Conservation (phyloP, 2,888 invertebrate genomes). For the Aspidiotus rigidus region DNA sequence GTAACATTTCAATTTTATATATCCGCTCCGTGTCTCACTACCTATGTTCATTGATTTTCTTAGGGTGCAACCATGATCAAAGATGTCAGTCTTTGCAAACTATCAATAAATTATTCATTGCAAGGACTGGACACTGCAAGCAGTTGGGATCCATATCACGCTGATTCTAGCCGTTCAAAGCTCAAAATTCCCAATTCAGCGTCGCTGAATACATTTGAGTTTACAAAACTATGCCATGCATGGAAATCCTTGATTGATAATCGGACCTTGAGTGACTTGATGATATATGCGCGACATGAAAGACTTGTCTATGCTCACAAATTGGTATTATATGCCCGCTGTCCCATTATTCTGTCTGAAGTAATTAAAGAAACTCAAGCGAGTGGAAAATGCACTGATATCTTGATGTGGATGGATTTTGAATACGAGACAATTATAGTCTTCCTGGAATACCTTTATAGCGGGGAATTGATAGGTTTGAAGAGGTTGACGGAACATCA, state of each 20-base stretch:
- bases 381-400: conserved; percentile 31
- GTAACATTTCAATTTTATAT: too few relatives aligned
- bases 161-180: neutral
- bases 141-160: too few relatives aligned
- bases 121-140: neutral
- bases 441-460: conserved; percentile 35
- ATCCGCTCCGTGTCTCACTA: too few relatives aligned
- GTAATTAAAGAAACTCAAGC: conserved; percentile 36
- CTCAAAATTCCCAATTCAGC: neutral
- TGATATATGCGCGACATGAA: conserved; percentile 42
- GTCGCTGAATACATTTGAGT: neutral
- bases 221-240: conserved; percentile 38
- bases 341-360: conserved; percentile 43
- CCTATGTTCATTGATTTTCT: neutral
- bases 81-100: neutral
- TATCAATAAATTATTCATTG: neutral
- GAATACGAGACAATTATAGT: conserved; percentile 28
- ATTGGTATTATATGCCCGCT: conserved; percentile 45
- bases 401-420: conserved; percentile 37
- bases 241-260: conserved; percentile 43
- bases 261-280: conserved; percentile 44
- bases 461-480: conserved; percentile 12
- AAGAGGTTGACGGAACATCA: conserved; percentile 36
- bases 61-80: neutral
- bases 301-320: conserved; percentile 45